A percentile compares a stretch with the other conserved stretches of the same genome.
These are phyloP conservation scores for Sesamia inferens DNA, from an alignment of 2,888 invertebrate genomes.

Conservation along the genomic window DNA sequence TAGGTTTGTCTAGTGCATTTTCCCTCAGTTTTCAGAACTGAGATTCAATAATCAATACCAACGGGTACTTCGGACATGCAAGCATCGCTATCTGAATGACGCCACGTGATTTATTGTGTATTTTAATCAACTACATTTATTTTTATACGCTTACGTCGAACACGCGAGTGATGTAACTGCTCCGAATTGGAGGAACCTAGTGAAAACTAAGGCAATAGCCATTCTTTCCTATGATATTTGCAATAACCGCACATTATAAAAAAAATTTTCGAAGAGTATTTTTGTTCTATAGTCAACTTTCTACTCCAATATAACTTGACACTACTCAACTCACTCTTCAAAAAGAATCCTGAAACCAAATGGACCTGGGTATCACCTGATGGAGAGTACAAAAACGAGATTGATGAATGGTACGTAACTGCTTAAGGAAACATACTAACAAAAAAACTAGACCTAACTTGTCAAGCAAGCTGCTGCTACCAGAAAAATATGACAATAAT, in stretches of 20 bases:
- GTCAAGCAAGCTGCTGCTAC: too few relatives aligned
- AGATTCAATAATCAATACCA: constrained; percentile 27
- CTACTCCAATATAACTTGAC: too few relatives aligned
- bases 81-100: background rate
- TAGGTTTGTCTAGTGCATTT: background rate
- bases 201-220: constrained; percentile 1
- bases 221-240: background rate
- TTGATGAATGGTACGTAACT: too few relatives aligned
- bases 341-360: too few relatives aligned
- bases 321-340: too few relatives aligned
- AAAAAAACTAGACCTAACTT: too few relatives aligned
- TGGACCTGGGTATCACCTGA: too few relatives aligned
- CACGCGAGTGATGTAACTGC: background rate
- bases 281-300: too few relatives aligned
- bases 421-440: too few relatives aligned
- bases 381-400: too few relatives aligned
- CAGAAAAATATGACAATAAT: too few relatives aligned
- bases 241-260: background rate
- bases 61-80: background rate
- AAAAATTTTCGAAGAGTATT: background rate
- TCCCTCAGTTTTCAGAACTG: background rate
- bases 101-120: background rate
- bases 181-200: background rate
- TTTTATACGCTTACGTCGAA: background rate
- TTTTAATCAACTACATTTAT: background rate